phyloP scores from a whole-genome alignment of 2,797 vertebrate genomes.

The Bucorvus abyssinicus region DNA sequence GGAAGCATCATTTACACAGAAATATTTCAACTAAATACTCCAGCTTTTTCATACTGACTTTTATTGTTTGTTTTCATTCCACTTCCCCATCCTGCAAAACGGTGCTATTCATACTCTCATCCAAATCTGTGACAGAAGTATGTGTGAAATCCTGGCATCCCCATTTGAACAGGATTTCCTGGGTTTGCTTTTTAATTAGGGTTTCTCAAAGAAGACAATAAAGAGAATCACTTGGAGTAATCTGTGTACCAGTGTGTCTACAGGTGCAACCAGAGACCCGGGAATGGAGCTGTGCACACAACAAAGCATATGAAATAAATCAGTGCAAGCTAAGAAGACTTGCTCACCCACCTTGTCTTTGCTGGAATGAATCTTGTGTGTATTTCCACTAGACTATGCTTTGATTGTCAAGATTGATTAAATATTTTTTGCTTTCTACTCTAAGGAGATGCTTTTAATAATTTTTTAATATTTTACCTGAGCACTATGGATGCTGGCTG shows the following conservation, averaged over 20 bases:
- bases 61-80: background rate
- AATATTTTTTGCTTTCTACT: conserved; percentile 52
- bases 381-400: conserved; percentile 42
- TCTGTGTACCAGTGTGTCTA: background rate
- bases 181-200: background rate
- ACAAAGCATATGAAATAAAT: background rate
- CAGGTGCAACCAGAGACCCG: background rate
- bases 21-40: background rate
- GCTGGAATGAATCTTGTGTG: background rate
- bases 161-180: background rate
- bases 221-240: background rate
- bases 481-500: background rate
- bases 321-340: background rate
- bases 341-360: background rate
- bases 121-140: background rate
- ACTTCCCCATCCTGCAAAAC: background rate
- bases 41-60: background rate
- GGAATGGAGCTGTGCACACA: background rate
- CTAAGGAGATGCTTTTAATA: conserved; percentile 57
- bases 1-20: background rate
- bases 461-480: conserved; percentile 50
- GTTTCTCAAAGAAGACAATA: background rate
- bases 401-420: conserved; percentile 48
- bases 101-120: background rate
- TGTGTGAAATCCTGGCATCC: background rate